Conservation (phyloP, 1,140 invertebrate species). For the Aradophagus sp. region DNA sequence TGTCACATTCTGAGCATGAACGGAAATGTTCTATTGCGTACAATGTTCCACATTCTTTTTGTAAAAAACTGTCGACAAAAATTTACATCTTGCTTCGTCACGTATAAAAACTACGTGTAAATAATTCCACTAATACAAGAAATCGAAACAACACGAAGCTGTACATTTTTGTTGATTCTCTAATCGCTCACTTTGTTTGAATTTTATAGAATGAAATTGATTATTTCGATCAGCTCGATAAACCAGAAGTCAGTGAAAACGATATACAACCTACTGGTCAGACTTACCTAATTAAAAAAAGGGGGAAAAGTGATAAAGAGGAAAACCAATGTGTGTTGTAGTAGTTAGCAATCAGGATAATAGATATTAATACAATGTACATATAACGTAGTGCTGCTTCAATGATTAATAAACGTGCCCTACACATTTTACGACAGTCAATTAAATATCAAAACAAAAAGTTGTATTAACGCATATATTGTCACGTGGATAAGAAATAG, state of each 20-base stretch:
- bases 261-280: conserved; percentile 69
- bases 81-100: conserved; percentile 9
- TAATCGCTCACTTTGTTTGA: conserved; percentile 7
- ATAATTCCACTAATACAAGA: conserved; percentile 15
- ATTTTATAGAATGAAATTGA: conserved; percentile 40
- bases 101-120: too few relatives aligned
- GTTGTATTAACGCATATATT: too few relatives aligned
- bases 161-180: conserved; percentile 30
- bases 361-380: conserved; percentile 60
- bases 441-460: conserved; percentile 1
- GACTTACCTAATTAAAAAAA: too few relatives aligned
- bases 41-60: too few relatives aligned
- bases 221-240: conserved; percentile 66
- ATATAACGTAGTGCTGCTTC: conserved; percentile 63
- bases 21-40: too few relatives aligned
- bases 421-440: conserved; percentile 13
- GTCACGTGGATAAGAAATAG: too few relatives aligned
- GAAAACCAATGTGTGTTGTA: conserved; percentile 46
- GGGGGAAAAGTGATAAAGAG: too few relatives aligned
- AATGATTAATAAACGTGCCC: conserved; percentile 48
- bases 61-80: conserved; percentile 35
- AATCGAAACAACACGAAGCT: background rate
- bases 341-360: conserved; percentile 60
- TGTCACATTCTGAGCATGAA: conserved; percentile 15
- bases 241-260: conserved; percentile 60